A percentile compares a stretch with the other conserved stretches of the same genome.
Conservation (phyloP, 2,113 vertebrate species). For the Elgaria multicarinata region DNA sequence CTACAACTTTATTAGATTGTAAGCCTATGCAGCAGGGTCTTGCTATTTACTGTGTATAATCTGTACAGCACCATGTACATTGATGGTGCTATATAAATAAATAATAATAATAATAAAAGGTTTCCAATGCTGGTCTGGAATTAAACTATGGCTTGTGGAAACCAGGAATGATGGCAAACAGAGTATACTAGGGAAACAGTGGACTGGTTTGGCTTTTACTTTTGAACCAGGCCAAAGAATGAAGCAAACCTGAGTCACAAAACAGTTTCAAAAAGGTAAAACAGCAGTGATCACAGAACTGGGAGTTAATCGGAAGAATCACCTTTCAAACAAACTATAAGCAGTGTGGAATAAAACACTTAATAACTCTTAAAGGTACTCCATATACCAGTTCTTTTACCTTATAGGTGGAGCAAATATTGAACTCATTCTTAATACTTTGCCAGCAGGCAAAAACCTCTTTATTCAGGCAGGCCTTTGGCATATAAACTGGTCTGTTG, state of each 20-base stretch:
- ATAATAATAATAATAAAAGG: too few relatives aligned
- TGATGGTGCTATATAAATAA: too few relatives aligned
- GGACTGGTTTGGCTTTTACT: neutral
- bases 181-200: neutral
- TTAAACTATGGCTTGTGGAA: neutral
- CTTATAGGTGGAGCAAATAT: neutral
- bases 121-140: neutral
- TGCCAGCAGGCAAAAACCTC: too few relatives aligned
- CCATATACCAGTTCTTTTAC: neutral
- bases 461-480: too few relatives aligned
- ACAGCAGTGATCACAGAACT: neutral
- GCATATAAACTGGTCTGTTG: too few relatives aligned
- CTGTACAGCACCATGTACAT: too few relatives aligned
- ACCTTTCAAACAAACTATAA: neutral
- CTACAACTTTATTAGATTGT: too few relatives aligned
- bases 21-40: too few relatives aligned
- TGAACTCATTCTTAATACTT: neutral
- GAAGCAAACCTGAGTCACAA: neutral
- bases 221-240: neutral
- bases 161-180: neutral
- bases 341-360: neutral
- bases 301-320: neutral
- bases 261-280: neutral
- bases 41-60: too few relatives aligned
- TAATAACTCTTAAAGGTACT: neutral